Conservation (phyloP, 2,113 vertebrate species). For the Abramis brama region DNA sequence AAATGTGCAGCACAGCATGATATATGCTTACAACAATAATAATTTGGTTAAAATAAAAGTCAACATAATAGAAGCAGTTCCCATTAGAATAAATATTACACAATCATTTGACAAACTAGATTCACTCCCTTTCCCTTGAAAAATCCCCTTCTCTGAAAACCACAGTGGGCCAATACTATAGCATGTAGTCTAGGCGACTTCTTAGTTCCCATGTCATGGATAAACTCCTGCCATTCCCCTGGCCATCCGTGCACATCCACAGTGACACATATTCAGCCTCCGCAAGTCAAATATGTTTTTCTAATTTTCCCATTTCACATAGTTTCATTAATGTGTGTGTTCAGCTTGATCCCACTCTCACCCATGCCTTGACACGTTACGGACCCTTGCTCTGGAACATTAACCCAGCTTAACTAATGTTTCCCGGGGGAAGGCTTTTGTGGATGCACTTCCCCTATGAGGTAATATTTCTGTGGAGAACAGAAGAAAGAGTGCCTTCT, state of each 20-base stretch:
- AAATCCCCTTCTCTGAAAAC: constrained; percentile 49
- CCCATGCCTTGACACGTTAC: constrained; percentile 42
- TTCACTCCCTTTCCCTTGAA: constrained; percentile 27
- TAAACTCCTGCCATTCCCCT: constrained; percentile 24
- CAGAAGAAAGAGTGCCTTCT: constrained; percentile 59
- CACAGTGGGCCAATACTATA: constrained; percentile 36
- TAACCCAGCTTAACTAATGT: constrained; percentile 63
- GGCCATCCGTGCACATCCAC: constrained; percentile 40
- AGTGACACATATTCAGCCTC: constrained; percentile 45
- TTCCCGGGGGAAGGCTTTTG: constrained; percentile 67
- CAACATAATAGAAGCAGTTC: constrained; percentile 35
- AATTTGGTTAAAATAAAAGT: constrained; percentile 20
- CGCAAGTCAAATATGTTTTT: constrained; percentile 37
- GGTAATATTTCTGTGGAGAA: constrained; percentile 59
- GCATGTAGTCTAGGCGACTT: constrained; percentile 45
- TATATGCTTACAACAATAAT: constrained; percentile 2
- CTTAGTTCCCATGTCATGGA: constrained; percentile 60
- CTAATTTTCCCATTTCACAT: constrained; percentile 41
- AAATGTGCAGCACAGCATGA: background rate
- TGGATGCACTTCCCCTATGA: constrained; percentile 62
- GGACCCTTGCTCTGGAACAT: constrained; percentile 59
- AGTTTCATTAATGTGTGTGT: constrained; percentile 49
- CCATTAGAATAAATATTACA: constrained; percentile 45
- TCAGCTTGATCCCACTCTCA: constrained; percentile 31
- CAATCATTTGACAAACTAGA: background rate